A percentile compares a stretch with the other conserved stretches of the same genome.
Conservation (phyloP, 2,113 vertebrate species). For the Catagonus wagneri region DNA sequence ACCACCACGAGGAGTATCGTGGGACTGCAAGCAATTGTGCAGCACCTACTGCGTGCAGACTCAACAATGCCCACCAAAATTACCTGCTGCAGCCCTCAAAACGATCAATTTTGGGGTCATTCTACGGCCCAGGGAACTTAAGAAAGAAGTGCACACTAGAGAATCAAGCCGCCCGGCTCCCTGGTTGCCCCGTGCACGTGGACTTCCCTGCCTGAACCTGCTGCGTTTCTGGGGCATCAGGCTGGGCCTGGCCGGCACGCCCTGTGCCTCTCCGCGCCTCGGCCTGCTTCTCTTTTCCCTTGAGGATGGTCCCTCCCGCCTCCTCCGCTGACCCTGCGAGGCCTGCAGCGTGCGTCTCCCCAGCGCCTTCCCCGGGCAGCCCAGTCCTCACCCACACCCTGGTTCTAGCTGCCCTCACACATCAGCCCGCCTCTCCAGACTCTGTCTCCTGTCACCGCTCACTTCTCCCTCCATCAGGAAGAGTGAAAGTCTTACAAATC, state of each 20-base stretch:
- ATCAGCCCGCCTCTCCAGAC: background rate
- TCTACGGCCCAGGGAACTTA: background rate
- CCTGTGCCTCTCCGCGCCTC: background rate
- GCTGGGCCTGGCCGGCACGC: background rate
- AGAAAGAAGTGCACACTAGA: background rate
- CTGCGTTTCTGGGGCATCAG: background rate
- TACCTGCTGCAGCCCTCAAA: background rate
- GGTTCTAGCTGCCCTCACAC: too few species aligned
- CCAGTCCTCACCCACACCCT: fast-evolving
- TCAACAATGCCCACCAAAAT: background rate
- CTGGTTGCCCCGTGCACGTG: background rate
- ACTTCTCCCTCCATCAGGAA: background rate
- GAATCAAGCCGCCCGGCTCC: background rate
- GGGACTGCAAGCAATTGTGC: background rate
- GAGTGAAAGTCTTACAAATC: background rate
- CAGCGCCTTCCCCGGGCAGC: background rate
- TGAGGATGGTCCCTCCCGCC: background rate
- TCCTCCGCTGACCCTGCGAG: too few species aligned
- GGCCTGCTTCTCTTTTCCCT: background rate
- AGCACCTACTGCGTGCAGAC: background rate
- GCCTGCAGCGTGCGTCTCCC: too few species aligned
- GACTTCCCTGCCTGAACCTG: background rate
- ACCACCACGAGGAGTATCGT: background rate
- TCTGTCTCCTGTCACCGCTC: background rate
- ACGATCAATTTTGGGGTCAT: background rate